Percentiles rank a stretch among this genome's conserved stretches.
Conservation (phyloP, 2,888 invertebrate species). For the Brenthis hecate region DNA sequence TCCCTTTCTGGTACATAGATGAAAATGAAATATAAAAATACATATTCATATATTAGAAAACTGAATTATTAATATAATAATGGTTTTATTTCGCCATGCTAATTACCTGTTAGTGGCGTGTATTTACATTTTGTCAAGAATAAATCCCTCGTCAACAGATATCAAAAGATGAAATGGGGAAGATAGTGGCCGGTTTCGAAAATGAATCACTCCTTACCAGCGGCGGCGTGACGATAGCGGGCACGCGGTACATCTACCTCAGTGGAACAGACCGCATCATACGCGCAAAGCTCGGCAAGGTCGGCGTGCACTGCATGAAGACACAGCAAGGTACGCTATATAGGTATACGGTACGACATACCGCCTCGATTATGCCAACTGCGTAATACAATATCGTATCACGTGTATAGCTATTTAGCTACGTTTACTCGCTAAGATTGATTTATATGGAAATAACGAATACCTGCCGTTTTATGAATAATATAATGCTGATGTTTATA, state of each 20-base stretch:
- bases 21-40: too few species aligned
- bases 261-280: conserved; percentile 96
- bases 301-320: conserved; percentile 98
- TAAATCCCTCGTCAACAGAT: conserved; percentile 83
- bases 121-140: conserved; percentile 2
- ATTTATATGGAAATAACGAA: background rate
- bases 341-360: background rate
- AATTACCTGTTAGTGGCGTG: too few species aligned
- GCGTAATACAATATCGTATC: conserved; percentile 9
- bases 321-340: conserved; percentile 90
- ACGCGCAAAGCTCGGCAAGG: conserved; percentile 96
- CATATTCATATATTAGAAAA: too few species aligned
- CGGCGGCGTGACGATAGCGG: conserved; percentile 95
- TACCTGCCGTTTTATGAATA: too few species aligned
- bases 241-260: conserved; percentile 96
- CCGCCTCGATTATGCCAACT: conserved; percentile 3
- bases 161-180: conserved; percentile 94
- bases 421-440: background rate
- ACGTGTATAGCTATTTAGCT: background rate
- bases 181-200: conserved; percentile 94
- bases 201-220: conserved; percentile 94
- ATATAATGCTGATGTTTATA: too few species aligned
- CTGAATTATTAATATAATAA: too few species aligned
- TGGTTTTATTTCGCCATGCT: too few species aligned
- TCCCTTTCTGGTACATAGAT: too few species aligned